Base-by-base conservation (phyloP, 2,888 invertebrate genomes). In the Siphlonurus alternatus region DNA sequence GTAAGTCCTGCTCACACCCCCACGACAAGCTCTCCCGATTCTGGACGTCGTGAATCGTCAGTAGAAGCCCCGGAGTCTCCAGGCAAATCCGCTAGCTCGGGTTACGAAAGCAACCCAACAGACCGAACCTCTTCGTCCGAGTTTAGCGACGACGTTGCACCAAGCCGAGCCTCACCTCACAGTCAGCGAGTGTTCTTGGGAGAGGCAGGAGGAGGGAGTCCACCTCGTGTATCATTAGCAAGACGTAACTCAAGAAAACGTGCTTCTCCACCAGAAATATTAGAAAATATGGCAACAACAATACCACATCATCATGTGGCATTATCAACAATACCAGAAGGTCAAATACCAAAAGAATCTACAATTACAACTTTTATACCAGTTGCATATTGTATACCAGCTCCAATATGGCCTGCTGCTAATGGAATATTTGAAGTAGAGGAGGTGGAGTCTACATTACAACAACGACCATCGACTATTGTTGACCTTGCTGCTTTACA, bases 21-120 rank as follows among this genome's bases (percentile, higher is more conserved):
- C 64, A 67, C 54, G 73, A 73, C 66, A 69, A 65, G 64, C 1
- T 67, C 65, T 10, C 66, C 68, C 19, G 66, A 66, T 23, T 64
- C 63, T 53, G 64, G 66, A 56, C 66, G 66, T 56, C 65, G 65
- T 19, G 61, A 63, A 19, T 64, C 65, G 25, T 25, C 71, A 71
- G n/a, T n/a, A n/a, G 53, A 71, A 69, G 3, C 65, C 69, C 53
- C 72, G 72, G 66, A 67, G 20, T 70, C 71, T 23, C 71, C 69
- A 15, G 72, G 72, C 62, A 75, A 74, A 67, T 61, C 75, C 0
- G 71, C 69, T 18, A 75, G 75, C 54, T 77, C 76, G 2, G 76
- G 77, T 22, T 76, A 77, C 2, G 75, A 72, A 23, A 71, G 71
- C 25, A 68, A 72, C 18, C 71, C 71, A 65, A 38, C 38, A 10